These are phyloP conservation scores for Momotus momota DNA, from an alignment of 2,797 vertebrate genomes.

Conservation along the genomic window DNA sequence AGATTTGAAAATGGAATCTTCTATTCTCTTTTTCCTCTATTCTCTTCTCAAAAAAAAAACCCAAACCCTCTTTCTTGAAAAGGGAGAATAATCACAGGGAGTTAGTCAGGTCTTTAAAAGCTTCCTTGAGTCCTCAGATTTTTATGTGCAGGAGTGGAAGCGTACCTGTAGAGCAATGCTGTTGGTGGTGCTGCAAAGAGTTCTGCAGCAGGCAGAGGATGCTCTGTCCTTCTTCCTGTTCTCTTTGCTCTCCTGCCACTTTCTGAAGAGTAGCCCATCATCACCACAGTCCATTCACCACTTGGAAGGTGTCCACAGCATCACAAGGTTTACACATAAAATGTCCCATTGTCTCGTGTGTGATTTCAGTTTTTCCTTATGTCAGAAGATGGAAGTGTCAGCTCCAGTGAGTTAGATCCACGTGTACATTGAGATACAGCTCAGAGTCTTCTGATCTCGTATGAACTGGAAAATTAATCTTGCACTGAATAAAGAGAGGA, in stretches of 20 bases:
- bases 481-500: background rate
- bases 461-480: background rate
- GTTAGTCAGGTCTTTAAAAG: background rate
- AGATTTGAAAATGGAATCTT: slow-evolving; percentile 12
- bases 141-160: background rate
- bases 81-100: background rate
- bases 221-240: background rate
- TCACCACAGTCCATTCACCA: background rate
- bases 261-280: background rate
- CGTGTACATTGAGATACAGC: background rate
- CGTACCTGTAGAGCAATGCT: fast-evolving
- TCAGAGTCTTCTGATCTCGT: background rate
- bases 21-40: background rate
- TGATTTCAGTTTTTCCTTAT: background rate
- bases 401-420: background rate
- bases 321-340: background rate
- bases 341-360: fast-evolving
- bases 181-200: background rate
- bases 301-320: background rate
- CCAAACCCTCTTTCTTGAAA: background rate
- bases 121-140: background rate
- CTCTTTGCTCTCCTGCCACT: background rate
- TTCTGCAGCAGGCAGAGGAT: background rate
- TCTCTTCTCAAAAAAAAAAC: background rate
- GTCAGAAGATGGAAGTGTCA: background rate